phyloP scores from a whole-genome alignment of 2,797 vertebrate species.

The Chrysocyon brachyurus region DNA sequence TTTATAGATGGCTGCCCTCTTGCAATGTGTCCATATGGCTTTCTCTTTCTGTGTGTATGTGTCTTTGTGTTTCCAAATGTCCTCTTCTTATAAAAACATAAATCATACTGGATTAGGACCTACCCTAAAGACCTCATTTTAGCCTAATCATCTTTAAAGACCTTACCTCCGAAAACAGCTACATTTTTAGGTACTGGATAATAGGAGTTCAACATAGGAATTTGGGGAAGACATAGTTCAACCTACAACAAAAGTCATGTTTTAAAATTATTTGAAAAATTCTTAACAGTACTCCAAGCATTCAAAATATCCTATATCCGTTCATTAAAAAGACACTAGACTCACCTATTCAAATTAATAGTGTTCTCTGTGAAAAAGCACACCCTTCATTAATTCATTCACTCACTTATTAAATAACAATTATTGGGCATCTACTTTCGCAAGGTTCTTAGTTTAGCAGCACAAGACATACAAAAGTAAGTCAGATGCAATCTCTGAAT shows the following conservation, averaged over 20 bases:
- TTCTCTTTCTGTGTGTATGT: neutral
- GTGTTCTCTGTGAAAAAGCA: neutral
- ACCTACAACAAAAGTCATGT: neutral
- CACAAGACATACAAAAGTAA: constrained; percentile 1
- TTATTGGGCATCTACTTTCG: neutral
- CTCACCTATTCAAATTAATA: neutral
- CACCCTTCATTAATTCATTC: neutral
- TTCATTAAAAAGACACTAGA: neutral
- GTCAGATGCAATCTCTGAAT: neutral
- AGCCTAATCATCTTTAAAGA: neutral
- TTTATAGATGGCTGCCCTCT: neutral
- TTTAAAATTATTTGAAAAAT: neutral
- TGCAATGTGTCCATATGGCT: neutral
- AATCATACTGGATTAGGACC: neutral
- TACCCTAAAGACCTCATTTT: neutral
- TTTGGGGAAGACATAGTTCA: neutral
- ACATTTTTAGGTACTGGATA: neutral
- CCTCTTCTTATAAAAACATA: neutral
- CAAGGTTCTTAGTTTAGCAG: neutral
- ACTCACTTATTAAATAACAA: neutral
- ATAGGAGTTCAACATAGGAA: neutral
- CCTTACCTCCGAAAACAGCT: neutral
- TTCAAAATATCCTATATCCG: neutral
- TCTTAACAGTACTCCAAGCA: neutral
- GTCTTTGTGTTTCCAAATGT: neutral